Conservation (phyloP, 2,113 vertebrate genomes). For the Campylorhamphus procurvoides region DNA sequence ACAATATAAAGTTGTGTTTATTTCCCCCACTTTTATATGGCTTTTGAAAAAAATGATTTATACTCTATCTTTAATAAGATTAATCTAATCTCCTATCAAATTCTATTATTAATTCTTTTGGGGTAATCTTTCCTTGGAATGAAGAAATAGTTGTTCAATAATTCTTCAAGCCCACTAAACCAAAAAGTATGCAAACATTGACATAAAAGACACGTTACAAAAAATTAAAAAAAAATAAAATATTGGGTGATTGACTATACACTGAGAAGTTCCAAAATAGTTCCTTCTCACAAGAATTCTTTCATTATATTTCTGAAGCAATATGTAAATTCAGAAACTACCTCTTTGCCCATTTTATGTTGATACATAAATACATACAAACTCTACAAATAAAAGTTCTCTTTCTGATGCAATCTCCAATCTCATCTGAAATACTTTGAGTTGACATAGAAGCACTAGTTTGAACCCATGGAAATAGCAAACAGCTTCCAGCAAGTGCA, state of each 20-base stretch:
- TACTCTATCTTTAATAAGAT: background rate
- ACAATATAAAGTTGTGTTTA: background rate
- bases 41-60: background rate
- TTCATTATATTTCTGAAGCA: background rate
- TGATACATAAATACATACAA: background rate
- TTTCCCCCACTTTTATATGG: background rate
- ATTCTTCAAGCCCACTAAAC: background rate
- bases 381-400: background rate
- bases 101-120: background rate
- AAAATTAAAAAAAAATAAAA: background rate
- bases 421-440: conserved; percentile 6
- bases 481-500: conserved; percentile 51
- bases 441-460: background rate
- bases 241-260: background rate
- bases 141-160: background rate
- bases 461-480: conserved; percentile 19
- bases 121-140: background rate
- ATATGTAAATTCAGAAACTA: background rate
- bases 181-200: background rate
- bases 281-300: background rate
- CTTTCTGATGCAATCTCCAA: background rate
- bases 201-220: background rate
- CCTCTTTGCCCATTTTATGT: background rate
- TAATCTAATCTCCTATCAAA: background rate
- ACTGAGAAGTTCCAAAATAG: background rate